Evolutionary conservation across 1,140 invertebrate species (phyloP), one percentile per base, ranked within the genome.

Genomic region (Prorops nasuta): DNA sequence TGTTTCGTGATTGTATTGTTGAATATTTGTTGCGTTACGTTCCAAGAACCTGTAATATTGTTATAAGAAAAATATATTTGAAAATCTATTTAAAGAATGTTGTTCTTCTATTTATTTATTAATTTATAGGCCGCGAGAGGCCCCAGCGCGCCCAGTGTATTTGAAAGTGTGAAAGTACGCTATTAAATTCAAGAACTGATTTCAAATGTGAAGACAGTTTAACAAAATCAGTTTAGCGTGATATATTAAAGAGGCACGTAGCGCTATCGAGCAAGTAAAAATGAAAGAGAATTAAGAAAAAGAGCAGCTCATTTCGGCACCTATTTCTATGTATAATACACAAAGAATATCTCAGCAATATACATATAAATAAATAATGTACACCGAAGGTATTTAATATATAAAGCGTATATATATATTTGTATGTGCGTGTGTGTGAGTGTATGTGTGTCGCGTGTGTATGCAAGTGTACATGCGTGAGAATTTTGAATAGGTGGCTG

Each of bases 21-120:
- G 68, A 72, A 70, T 59, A 73, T 72, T 69, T 72, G 67, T 72
- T 75, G 64, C 51, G 66, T 74, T 74, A 68, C 64, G 71, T 74
- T 74, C 72, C 68, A 65, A 75, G 69, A 75, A 70, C 67, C 69
- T 76, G 68, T 74, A 74, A 71, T 70, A 61, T 76, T 73, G 71
- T 74, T 74, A 72, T 69, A 70, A 67, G 62, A 69, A 65, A 58
- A 56, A 59, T 55, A 60, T 28, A 31, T 9, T 16, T n/a, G 14
- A 58, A 56, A 64, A 60, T 58, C 62, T 62, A 44, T 71, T 72
- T 60, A 56, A 72, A 63, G 56, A 70, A 66, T 74, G 63, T 76
- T 74, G 67, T 72, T 76, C 65, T 66, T 74, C 67, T 71, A 71
- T 71, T 72, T 72, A 73, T 72, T 68, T 72, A 69, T 67, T 70